These are phyloP conservation scores for Xanthia icteritia DNA, from an alignment of 2,888 invertebrate genomes.

Conservation along the genomic window DNA sequence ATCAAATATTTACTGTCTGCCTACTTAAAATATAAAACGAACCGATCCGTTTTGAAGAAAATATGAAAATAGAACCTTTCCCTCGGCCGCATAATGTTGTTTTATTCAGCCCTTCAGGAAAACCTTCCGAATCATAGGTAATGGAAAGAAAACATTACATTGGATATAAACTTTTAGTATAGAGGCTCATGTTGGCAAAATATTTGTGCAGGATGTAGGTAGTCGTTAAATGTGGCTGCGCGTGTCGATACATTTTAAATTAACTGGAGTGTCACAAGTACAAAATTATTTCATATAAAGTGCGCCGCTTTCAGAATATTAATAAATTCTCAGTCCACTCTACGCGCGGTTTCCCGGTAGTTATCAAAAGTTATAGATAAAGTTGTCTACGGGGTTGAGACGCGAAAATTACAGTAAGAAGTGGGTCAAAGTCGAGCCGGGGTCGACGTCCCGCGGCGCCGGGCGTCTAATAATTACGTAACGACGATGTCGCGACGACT, in stretches of 20 bases:
- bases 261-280: constrained; percentile 21
- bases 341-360: constrained; percentile 32
- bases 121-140: constrained; percentile 78
- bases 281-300: constrained; percentile 36
- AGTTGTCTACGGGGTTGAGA: constrained; percentile 82
- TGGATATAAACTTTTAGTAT: constrained; percentile 72
- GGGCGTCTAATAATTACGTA: constrained; percentile 87
- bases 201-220: constrained; percentile 54
- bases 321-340: constrained; percentile 4
- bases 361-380: constrained; percentile 73
- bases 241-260: constrained; percentile 56
- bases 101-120: constrained; percentile 74
- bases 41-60: constrained; percentile 65
- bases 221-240: constrained; percentile 34
- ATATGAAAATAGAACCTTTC: constrained; percentile 70
- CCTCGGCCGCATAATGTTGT: constrained; percentile 72
- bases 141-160: constrained; percentile 82
- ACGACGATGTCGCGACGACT: constrained; percentile 80
- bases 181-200: constrained; percentile 59
- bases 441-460: constrained; percentile 83
- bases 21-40: constrained; percentile 64
- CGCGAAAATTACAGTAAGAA: constrained; percentile 88
- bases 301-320: constrained; percentile 22
- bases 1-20: constrained; percentile 59
- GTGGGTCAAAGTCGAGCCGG: constrained; percentile 88